Base-by-base conservation (phyloP, 1,140 invertebrate species). In the Camponotus pennsylvanicus region DNA sequence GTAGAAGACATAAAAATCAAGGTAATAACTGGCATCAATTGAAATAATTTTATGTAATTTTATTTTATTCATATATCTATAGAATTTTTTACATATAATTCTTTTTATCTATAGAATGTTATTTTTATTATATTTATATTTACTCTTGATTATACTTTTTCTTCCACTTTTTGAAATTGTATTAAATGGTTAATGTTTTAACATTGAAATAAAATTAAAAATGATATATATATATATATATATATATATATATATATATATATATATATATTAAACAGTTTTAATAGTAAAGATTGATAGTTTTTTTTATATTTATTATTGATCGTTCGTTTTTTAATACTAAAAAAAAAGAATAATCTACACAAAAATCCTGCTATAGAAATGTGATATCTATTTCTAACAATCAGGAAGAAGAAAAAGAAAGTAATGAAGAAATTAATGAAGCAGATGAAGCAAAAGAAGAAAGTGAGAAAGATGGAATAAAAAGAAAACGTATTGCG, bases 401-500 rank as follows among this genome's bases (percentile, higher is more conserved):
- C 7, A 8, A 63, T 0, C n/a, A 70, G 5, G 32, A 75, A 37
- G 8, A 18, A 6, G 27, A 21, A 70, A 49, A 21, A 34, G 40
- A 69, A 42, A 52, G 71, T 40, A 32, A 55, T 34, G 18, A 21
- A 9, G 1, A 42, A 78, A 13, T 52, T 69, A 3, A 27, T 9
- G 61, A 86, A 27, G 32, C n/a, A 3, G 73, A 83, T 1, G 42
- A 83, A 59, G 5, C 4, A 21, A 77, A 42, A 6, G 40, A 80
- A 27, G 37, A 76, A 27, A 27, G 1, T 13, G 1, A 52, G 8
- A 9, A 21, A 42, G 64, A 88, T 37, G 73, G 73, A 1, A 52
- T 61, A 0, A 76, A 34, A 40, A 79, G 89, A 2, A 87, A 89
- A 78, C 45, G 63, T 63, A 83, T 6, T 40, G 7, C 2, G 40